Base-by-base conservation (phyloP, 2,113 vertebrate genomes). In the Alouatta palliata region DNA sequence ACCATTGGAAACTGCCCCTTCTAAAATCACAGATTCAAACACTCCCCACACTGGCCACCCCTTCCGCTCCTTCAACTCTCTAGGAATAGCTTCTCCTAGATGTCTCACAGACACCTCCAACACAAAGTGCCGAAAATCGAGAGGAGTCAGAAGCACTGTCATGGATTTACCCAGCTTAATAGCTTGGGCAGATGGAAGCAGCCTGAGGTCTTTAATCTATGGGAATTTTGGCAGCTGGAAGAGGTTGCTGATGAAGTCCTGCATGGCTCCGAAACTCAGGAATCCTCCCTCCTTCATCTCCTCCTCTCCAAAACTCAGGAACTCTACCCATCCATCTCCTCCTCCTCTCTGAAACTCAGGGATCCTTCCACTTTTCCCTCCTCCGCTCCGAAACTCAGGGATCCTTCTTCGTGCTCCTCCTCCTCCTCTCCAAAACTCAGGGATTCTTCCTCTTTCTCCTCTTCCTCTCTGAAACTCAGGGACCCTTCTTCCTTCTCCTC, bases 401-500 rank as follows among this genome's bases (percentile, higher is more conserved):
- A 45, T 58, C 23, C 56, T 58, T 43, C 98, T 98, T 49, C 17
- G 40, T 43, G 40, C 95, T 12, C 12, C 25, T 0, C 10, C 47
- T 61, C 1, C 4, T 30, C 4, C 1, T 61, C 10, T 30, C 27
- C 14, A 1, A 52, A 52, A 52, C 4, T 52, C 49, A 52, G 14
- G 14, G 3, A 52, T 0, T 27, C 25, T 11, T 11, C 4, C 4
- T 58, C 21, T 6, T 23, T 11, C 23, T 58, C 0, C 56, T 58
- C 3, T 23, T 61, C 58, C 21, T 58, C 23, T 45, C 43, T 0
- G 2, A 49, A 49, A 49, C 47, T 49, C 47, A 49, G 47, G 47
- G 11, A 49, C 0, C 58, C 23, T 61, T 4, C 23, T 23, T 61
- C 58, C 95, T 13, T 98, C 98, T 47, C 19, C 95, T 13, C 35